These are phyloP conservation scores for Flabesymbios commensalis DNA, from an alignment of 2,888 invertebrate species.

Conservation along the genomic window DNA sequence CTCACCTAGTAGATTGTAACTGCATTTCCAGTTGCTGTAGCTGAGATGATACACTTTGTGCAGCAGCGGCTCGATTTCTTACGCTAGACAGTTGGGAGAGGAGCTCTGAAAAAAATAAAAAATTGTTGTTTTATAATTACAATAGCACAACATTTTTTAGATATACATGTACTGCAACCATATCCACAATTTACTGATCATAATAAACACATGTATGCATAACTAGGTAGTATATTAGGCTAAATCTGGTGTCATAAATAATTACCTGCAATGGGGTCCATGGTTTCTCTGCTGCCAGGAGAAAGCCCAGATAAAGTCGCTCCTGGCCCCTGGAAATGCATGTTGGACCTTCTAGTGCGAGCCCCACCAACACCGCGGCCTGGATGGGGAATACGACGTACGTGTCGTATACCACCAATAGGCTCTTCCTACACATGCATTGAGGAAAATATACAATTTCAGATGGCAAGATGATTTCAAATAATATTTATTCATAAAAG, in stretches of 20 bases:
- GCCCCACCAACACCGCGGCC: constrained; percentile 74
- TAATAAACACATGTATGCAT: not conserved
- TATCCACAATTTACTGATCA: not conserved
- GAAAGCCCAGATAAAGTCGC: constrained; percentile 72
- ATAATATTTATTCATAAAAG: not conserved
- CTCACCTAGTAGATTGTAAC: constrained; percentile 77
- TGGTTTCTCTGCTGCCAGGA: constrained; percentile 82
- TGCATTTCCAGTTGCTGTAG: constrained; percentile 95
- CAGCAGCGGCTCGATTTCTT: constrained; percentile 68
- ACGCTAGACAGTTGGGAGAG: constrained; percentile 94
- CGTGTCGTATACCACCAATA: constrained; percentile 69
- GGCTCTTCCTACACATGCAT: constrained; percentile 76
- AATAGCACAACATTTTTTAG: too few relatives aligned
- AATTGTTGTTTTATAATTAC: too few relatives aligned
- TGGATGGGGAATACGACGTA: constrained; percentile 79
- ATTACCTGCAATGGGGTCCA: constrained; percentile 88
- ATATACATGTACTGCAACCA: too few relatives aligned
- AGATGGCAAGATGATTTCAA: not conserved
- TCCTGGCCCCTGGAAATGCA: constrained; percentile 90
- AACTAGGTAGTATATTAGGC: too few relatives aligned
- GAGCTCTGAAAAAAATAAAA: constrained; percentile 70
- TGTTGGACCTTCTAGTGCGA: constrained; percentile 76
- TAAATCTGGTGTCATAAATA: too few relatives aligned
- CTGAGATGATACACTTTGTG: constrained; percentile 58
- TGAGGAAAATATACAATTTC: not conserved